Base-by-base conservation (phyloP, 2,888 invertebrate genomes). In the Plebejus anna region DNA sequence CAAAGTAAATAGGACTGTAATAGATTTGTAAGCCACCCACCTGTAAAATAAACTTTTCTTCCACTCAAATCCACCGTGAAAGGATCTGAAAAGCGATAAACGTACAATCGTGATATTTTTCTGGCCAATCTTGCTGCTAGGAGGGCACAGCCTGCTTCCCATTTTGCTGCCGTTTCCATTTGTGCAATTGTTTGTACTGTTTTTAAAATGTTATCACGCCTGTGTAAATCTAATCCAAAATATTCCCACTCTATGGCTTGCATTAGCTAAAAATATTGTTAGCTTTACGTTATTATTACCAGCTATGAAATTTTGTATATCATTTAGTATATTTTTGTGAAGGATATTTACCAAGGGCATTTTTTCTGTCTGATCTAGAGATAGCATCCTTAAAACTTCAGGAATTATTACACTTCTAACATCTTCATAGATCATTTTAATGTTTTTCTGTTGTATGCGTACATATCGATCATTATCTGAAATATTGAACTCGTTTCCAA, bases 211-310 rank as follows among this genome's bases (percentile, higher is more conserved):
- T 92, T 90, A 32, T 88, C 86, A 72, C 75, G 55, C 16, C 11
- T 72, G 28, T 59, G 72, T 28, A 70, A 76, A 5, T 71, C 57
- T 2, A 59, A 4, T 61, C 89, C 90, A 82, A 94, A 89, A 82
- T 95, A 96, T 83, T 95, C 94, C 95, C 95, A 96, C 79, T 90
- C 92, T 42, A 96, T 87, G 38, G 95, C 89, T 81, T 95, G 94
- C 57, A 83, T 81, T 32, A 75, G 71, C 61, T 16, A 28, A 61
- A 76, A 13, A 75, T 76, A 13, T 13, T 32, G 42, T 9, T 42
- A 42, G 42, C 11, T 22, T 22, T 59, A 59, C 13, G 59, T n/a
- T 59, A 22, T 55, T 16, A 55, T 55, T 55, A 16, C 55, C 47
- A 47, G 9, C 47, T 47, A 47, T 47, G 16, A 55, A 55, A 16